These are phyloP conservation scores for Tetropium fuscum DNA, from an alignment of 2,888 invertebrate species.

Conservation along the genomic window DNA sequence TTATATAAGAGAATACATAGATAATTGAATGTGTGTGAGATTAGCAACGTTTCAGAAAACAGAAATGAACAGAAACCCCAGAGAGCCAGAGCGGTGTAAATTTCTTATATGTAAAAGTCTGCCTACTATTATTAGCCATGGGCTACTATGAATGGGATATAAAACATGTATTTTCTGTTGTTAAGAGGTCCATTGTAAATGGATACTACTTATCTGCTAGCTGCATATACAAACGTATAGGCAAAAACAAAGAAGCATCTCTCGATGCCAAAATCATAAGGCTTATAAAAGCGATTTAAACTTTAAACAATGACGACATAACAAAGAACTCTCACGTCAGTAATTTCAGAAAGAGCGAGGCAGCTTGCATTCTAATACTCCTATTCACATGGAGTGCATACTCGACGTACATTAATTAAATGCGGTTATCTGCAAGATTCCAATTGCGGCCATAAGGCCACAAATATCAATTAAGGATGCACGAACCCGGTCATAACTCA, in stretches of 20 bases:
- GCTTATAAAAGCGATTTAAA: slow-evolving; percentile 45
- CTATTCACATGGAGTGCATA: slow-evolving; percentile 54
- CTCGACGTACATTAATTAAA: slow-evolving; percentile 64
- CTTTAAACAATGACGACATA: slow-evolving; percentile 43
- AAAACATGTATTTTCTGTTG: slow-evolving; percentile 5
- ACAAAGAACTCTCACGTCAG: slow-evolving; percentile 49
- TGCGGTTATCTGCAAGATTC: slow-evolving; percentile 67
- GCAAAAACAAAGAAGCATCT: slow-evolving; percentile 36
- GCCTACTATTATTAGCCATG: too few species aligned
- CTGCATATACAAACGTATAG: slow-evolving; percentile 28
- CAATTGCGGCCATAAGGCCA: slow-evolving; percentile 64
- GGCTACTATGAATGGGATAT: too few species aligned
- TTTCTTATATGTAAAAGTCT: too few species aligned
- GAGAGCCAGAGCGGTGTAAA: too few species aligned
- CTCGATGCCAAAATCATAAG: slow-evolving; percentile 40
- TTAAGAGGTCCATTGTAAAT: slow-evolving; percentile 16
- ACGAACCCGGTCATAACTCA: slow-evolving; percentile 62
- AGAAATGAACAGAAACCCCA: too few species aligned
- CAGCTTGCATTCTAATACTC: slow-evolving; percentile 45
- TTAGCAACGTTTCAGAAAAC: too few species aligned
- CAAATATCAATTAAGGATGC: slow-evolving; percentile 67
- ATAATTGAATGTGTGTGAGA: too few species aligned
- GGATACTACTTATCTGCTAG: slow-evolving; percentile 28
- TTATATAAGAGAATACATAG: too few species aligned
- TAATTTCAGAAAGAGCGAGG: slow-evolving; percentile 42